Evolutionary conservation across 2,888 invertebrate species (phyloP), one percentile per base, ranked within the genome.

Genomic region (Sipha maydis): DNA sequence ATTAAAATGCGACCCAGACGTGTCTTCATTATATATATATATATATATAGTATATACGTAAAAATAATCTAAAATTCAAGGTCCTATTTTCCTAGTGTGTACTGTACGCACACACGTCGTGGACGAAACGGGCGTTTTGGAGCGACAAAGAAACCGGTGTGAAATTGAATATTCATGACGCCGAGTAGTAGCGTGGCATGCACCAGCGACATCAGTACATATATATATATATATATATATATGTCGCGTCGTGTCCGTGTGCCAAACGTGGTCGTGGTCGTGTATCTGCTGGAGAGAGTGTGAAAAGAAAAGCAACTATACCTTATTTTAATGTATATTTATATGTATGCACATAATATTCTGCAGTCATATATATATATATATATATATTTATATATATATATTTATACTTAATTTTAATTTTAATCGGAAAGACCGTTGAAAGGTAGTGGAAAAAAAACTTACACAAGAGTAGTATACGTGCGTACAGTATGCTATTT

Each of bases 121-220:
- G 19, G 56, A 56, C 61, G 61, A 61, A 41, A 41, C 76, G 38
- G 31, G 56, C 38, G 76, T 76, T 75, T 41, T 38, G 34, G 48
- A 14, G 14, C 31, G 77, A 77, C 85, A 34, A 76, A 69, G 85
- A 85, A 85, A 85, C 85, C 85, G 76, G 84, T 76, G 61, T 84
- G 41, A 67, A 41, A 78, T 48, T 78, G 85, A 85, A 78, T 85
- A 85, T 85, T 85, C 85, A 78, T 78, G 85, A 85, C 38, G 41
- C 17, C 41, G 28, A 11, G n/a, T 11, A 0, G 48, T 41, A 34
- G 34, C 2, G 4, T 4, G 21, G 41, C 38, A 19, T 14, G 38
- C n/a, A 3, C 8, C 56, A 56, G 56, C 56, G 19, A 14, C 19
- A 56, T 1, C 56, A 19, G 4, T 21, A 56, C 3, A 1, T n/a